Evolutionary conservation across 1,140 invertebrate species (phyloP).

Genomic region (Oscheius sp.): DNA sequence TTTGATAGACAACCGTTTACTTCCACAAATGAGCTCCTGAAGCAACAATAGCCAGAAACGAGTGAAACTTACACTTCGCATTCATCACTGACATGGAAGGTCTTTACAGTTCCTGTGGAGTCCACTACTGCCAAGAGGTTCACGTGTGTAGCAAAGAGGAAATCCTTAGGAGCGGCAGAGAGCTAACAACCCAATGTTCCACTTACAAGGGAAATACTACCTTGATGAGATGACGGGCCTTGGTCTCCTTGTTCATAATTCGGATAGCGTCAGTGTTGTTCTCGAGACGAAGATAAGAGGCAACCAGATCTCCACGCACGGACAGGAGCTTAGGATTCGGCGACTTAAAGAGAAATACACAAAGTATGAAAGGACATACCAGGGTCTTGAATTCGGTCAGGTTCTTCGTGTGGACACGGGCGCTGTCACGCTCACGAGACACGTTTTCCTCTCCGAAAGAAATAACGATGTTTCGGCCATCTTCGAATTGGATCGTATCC

Average conservation of each 20-base stretch:
- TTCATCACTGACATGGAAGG: not conserved
- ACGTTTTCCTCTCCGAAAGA: not conserved
- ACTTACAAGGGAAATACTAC: not conserved
- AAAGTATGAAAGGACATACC: not conserved
- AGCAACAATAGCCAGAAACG: too few species aligned
- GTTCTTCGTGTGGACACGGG: not conserved
- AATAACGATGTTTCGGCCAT: not conserved
- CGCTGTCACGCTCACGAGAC: not conserved
- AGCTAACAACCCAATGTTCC: not conserved
- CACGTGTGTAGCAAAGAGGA: slow-evolving; percentile 1
- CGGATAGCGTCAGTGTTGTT: not conserved
- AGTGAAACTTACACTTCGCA: slow-evolving; percentile 11
- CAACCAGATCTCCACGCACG: not conserved
- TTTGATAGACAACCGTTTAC: not conserved
- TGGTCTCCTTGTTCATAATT: not conserved
- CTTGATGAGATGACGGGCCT: not conserved
- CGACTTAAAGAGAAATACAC: not conserved
- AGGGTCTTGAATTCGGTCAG: slow-evolving; percentile 2
- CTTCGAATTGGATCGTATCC: not conserved
- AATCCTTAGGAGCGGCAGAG: not conserved
- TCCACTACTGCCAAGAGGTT: not conserved
- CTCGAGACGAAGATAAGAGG: not conserved
- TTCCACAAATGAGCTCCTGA: not conserved
- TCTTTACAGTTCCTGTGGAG: not conserved
- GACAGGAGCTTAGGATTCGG: not conserved